Evolutionary conservation across 1,140 invertebrate genomes (phyloP).

Genomic region (Caenorhabditis brenneri): DNA sequence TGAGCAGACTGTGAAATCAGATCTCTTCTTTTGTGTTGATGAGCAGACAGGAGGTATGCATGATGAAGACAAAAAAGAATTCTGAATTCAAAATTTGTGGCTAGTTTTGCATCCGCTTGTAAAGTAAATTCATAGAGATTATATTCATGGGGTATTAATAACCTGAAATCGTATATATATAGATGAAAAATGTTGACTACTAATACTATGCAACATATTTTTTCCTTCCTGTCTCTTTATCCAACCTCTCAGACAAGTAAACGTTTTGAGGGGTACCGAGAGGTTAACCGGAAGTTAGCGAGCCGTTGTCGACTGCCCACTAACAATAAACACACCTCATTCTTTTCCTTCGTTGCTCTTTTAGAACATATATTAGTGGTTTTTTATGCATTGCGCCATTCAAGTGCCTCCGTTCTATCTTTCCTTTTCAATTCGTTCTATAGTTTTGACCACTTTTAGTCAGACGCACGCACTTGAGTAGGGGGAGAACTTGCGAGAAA

Average conservation of each 20-base stretch:
- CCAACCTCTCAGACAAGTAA: neutral
- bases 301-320: neutral
- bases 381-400: constrained; percentile 36
- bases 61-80: neutral
- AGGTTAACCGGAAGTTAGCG: constrained; percentile 22
- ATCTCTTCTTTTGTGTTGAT: constrained; percentile 21
- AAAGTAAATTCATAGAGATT: too few species aligned
- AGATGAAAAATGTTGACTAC: too few species aligned
- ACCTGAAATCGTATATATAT: too few species aligned
- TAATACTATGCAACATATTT: constrained; percentile 34
- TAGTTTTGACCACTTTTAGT: constrained; percentile 22
- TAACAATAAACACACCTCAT: constrained; percentile 20
- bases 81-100: neutral
- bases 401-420: constrained; percentile 10
- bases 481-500: neutral
- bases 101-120: neutral
- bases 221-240: neutral
- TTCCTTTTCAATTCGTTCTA: neutral
- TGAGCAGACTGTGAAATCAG: constrained; percentile 36
- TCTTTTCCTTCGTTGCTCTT: neutral
- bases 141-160: too few species aligned
- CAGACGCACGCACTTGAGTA: constrained; percentile 9
- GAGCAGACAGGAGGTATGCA: neutral
- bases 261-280: neutral
- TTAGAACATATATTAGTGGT: constrained; percentile 34